Base-by-base conservation (phyloP, 2,797 vertebrate genomes). In the Dromococcyx pavoninus region DNA sequence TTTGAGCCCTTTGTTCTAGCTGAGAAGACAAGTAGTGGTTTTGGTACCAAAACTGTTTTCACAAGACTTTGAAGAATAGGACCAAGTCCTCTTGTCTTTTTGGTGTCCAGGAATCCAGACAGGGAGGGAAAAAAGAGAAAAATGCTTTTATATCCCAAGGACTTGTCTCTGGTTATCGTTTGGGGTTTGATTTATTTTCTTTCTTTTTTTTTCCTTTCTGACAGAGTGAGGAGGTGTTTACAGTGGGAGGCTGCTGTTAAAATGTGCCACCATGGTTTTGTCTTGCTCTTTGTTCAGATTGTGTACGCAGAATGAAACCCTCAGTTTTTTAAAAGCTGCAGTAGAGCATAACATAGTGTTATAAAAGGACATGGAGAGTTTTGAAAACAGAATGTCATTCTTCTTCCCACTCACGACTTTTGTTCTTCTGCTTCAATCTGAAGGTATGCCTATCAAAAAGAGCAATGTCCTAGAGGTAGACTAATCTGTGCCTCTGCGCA, bases 281-380 rank as follows among this genome's bases (percentile, higher is more conserved):
- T 93, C 78, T 95, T 97, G 72, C 54, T 92, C 69, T 82, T 89
- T 88, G 61, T 96, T 89, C 78, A 28, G 32, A 30, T 53, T 67
- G 44, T 35, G 41, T 56, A 77, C 56, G 56, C n/a, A 41, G 50
- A 92, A 43, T 62, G 71, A 94, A 88, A 62, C 48, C 17, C 14
- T 58, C 28, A 8, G 46, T 60, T 88, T 48, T 62, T 82, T 41
- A 86, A 69, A 89, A 86, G 69, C 78, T 72, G 33, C 54, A 57
- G 30, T 11, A 77, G 51, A 86, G 75, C 77, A 86, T 58, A 46
- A 10, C 0, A 0, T 19, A 44, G 25, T 27, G 22, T 66, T 86
- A 86, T 33, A 78, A 84, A 89, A 93, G 88, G 56, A 41, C 12
- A 10, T 2, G 4, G 35, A 62, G 71, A 79, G 27, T 37, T 39